Base-by-base conservation (phyloP, 2,113 vertebrate genomes). In the Scopus umbretta region DNA sequence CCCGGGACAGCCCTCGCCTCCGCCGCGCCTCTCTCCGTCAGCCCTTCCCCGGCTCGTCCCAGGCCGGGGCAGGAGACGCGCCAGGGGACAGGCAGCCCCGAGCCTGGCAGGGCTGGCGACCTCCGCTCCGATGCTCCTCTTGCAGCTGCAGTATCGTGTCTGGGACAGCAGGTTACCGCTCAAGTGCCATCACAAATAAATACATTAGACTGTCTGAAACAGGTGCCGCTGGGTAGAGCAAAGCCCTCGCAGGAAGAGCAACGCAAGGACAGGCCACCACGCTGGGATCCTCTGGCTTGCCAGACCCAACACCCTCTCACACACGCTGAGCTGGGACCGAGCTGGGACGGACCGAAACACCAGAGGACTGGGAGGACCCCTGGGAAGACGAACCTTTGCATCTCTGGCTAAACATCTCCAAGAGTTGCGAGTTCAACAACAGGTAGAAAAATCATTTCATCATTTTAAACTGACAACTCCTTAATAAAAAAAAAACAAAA, bases 111-210 rank as follows among this genome's bases (percentile, higher is more conserved):
- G 27, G 56, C 43, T 22, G 29, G 76, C 3, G 13, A 38, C 40
- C 45, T 45, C 52, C 1, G 5, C 40, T 21, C 49, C 0, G 0
- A 20, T 7, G 1, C 30, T 68, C 70, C 74, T 72, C 4, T 2
- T 42, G 71, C 82, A 78, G 89, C 82, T 40, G 76, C 88, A 79
- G 71, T 38, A 79, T 52, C 26, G 0, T 11, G 15, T 10, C 45
- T 27, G 53, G 73, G 74, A 42, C 63, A 29, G 36, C 0, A 3
- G 29, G 75, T 43, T 45, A 66, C 79, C 1, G 29, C 86, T 88
- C 90, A 90, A 95, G 95, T 94, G 97, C 96, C 96, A 88, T 96
- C 40, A 67, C 32, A 82, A 97, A 97, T 97, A 97, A 97, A 97
- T 97, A 97, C 80, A 70, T 72, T 17, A 83, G 76, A 89, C 68